A percentile compares a stretch with the other conserved stretches of the same genome.
phyloP scores from a whole-genome alignment of 2,797 vertebrate genomes.

The Betta splendens region DNA sequence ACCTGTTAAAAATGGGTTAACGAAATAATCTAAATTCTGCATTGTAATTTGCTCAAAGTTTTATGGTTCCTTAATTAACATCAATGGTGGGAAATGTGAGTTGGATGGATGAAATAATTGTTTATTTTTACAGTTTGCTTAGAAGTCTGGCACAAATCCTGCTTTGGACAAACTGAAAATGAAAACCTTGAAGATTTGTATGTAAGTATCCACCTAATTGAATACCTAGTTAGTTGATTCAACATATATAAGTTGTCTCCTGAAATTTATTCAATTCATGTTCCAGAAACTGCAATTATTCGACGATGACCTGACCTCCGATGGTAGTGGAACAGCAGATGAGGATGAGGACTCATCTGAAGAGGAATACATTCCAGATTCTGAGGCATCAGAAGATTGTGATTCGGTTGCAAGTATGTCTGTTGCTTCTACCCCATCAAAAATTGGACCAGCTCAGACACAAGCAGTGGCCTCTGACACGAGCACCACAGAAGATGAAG shows the following conservation, averaged over 20 bases:
- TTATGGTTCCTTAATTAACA: too few relatives aligned
- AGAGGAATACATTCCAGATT: not conserved
- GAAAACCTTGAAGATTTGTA: not conserved
- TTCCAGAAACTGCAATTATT: not conserved
- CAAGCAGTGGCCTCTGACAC: not conserved
- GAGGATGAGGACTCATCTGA: not conserved
- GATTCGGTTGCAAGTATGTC: not conserved
- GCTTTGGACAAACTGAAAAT: not conserved
- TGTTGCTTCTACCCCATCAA: not conserved
- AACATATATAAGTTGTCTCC: too few relatives aligned
- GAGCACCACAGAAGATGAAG: too few relatives aligned
- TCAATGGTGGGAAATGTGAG: too few relatives aligned
- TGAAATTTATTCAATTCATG: too few relatives aligned
- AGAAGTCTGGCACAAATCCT: slow-evolving; percentile 3
- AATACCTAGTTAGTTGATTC: too few relatives aligned
- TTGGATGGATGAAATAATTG: too few relatives aligned
- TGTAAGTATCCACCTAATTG: not conserved
- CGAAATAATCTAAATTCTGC: too few relatives aligned
- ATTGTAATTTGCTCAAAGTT: too few relatives aligned
- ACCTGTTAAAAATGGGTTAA: too few relatives aligned
- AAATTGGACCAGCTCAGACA: not conserved
- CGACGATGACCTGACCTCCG: not conserved
- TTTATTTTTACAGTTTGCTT: slow-evolving; percentile 15
- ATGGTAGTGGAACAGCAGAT: not conserved
- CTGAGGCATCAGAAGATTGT: not conserved